Percentiles rank a stretch among this genome's conserved stretches.
phyloP scores from a whole-genome alignment of 1,140 invertebrate species.

The Papilio helenus region DNA sequence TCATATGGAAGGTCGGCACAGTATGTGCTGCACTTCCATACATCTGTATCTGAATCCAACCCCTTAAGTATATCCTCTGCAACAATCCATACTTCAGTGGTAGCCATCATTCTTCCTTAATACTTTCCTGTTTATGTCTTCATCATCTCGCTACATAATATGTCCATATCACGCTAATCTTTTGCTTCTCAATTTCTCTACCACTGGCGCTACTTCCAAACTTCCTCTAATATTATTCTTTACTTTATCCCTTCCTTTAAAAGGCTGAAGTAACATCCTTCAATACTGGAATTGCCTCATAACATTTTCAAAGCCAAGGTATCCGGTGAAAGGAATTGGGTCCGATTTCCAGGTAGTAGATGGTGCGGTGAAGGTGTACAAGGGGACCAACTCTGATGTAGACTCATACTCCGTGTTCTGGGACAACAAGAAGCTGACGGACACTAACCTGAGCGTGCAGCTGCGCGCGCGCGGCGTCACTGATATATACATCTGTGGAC shows the following conservation, averaged over 20 bases:
- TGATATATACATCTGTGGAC: constrained; percentile 97
- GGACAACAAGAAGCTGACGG: constrained; percentile 96
- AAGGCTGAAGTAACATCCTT: not conserved
- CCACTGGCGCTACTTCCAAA: too few relatives aligned
- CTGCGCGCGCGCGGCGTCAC: constrained; percentile 91
- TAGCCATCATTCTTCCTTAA: too few relatives aligned
- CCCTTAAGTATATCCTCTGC: too few relatives aligned
- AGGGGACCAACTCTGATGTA: constrained; percentile 96
- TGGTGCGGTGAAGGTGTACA: constrained; percentile 93
- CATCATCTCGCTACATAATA: not conserved
- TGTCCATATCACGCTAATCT: not conserved
- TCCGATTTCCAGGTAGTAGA: constrained; percentile 59
- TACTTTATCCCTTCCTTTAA: too few relatives aligned
- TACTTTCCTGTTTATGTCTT: too few relatives aligned
- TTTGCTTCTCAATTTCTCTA: too few relatives aligned
- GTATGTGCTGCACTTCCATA: too few relatives aligned
- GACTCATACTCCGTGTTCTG: constrained; percentile 99
- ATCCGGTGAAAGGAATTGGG: not conserved
- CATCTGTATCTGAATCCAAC: too few relatives aligned
- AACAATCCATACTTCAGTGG: too few relatives aligned
- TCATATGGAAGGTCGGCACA: too few relatives aligned
- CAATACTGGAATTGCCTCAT: not conserved
- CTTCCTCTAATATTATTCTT: too few relatives aligned
- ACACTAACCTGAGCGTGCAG: constrained; percentile 93
- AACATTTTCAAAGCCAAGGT: not conserved